Evolutionary conservation across 2,113 vertebrate species (phyloP).

Genomic region (Hystrix cristata): DNA sequence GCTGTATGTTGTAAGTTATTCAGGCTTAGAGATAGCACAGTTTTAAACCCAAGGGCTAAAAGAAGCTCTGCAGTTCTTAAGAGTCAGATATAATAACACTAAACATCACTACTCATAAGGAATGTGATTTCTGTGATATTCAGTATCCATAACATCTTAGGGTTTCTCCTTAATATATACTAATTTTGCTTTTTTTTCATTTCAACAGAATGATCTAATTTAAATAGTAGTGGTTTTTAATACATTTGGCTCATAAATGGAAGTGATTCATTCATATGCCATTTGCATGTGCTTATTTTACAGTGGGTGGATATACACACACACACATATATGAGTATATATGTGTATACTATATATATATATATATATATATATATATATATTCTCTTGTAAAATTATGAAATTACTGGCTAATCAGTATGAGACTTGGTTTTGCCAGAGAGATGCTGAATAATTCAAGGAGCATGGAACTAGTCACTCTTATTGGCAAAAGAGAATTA

Average conservation of each 20-base stretch:
- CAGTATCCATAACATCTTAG: background rate
- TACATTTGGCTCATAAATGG: background rate
- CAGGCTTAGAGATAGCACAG: no score
- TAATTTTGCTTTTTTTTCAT: background rate
- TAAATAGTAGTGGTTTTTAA: background rate
- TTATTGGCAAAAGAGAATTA: background rate
- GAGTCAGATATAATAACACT: background rate
- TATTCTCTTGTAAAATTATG: background rate
- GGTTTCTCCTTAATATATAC: background rate
- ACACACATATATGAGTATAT: background rate
- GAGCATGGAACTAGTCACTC: no score
- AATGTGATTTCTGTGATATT: background rate
- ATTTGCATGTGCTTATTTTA: background rate
- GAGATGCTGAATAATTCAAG: background rate
- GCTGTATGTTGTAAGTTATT: rapidly evolving
- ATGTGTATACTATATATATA: background rate
- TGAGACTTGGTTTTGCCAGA: background rate
- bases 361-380: background rate
- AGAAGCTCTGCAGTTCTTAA: background rate
- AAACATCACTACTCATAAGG: background rate
- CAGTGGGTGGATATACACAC: background rate
- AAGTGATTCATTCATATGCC: background rate
- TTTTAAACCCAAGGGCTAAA: rapidly evolving
- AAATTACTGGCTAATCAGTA: background rate
- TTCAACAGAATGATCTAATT: background rate